Conservation (phyloP, 2,797 vertebrate species). For the Pseudochaenichthys georgianus region DNA sequence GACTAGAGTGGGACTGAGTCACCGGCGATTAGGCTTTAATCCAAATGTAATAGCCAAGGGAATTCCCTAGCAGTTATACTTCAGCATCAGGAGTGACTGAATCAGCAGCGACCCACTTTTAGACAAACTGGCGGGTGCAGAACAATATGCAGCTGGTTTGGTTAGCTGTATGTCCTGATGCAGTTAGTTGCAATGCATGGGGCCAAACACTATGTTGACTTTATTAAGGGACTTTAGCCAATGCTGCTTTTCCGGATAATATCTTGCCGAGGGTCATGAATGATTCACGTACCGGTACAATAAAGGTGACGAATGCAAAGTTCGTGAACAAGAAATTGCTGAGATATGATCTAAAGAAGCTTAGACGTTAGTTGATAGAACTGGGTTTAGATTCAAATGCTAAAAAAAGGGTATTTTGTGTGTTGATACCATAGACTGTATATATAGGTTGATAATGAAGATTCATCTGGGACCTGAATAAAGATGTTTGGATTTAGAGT, state of each 20-base stretch:
- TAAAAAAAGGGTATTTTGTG: neutral
- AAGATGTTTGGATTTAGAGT: neutral
- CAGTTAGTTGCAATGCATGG: neutral
- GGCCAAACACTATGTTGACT: neutral
- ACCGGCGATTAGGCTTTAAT: conserved; percentile 38
- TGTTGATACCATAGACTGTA: too few species aligned
- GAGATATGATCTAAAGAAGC: conserved; percentile 24
- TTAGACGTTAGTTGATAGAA: too few species aligned
- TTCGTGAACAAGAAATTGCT: conserved; percentile 17
- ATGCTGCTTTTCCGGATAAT: too few species aligned
- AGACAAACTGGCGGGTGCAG: neutral
- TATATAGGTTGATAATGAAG: conserved; percentile 1
- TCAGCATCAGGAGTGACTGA: conserved; percentile 12
- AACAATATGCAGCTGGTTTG: neutral
- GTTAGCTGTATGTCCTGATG: neutral
- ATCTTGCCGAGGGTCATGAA: too few species aligned
- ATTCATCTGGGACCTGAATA: conserved; percentile 6
- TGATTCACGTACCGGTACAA: too few species aligned
- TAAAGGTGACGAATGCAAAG: too few species aligned
- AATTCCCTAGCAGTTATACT: conserved; percentile 35
- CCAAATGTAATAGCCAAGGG: conserved; percentile 42
- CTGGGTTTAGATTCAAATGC: neutral
- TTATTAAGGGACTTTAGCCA: too few species aligned
- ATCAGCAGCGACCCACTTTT: neutral
- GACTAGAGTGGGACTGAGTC: conserved; percentile 57